phyloP scores from a whole-genome alignment of 2,113 vertebrate species.

The Glareola pratincola region DNA sequence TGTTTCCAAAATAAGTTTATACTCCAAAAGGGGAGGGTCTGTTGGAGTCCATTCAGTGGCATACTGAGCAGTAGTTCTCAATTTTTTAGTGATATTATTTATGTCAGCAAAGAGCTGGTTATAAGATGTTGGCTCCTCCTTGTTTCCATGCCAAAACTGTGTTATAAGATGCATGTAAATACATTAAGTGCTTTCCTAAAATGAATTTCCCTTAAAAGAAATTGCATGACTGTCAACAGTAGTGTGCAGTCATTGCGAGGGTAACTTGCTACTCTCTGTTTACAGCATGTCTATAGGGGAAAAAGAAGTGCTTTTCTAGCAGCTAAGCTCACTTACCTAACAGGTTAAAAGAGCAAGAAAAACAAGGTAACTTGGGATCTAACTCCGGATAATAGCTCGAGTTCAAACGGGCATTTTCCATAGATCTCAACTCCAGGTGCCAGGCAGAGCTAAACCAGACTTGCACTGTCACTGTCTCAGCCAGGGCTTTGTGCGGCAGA shows the following conservation, averaged over 20 bases:
- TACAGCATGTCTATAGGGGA: background rate
- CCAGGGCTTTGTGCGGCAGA: slow-evolving; percentile 1
- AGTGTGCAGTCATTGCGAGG: background rate
- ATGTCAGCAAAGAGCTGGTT: background rate
- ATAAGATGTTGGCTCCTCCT: background rate
- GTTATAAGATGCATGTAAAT: background rate
- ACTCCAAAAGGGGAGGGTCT: background rate
- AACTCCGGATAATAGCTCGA: background rate
- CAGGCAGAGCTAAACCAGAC: slow-evolving; percentile 27
- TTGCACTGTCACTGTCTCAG: background rate
- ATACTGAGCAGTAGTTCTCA: background rate
- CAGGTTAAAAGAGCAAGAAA: background rate
- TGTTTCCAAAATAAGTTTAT: background rate
- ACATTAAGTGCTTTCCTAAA: background rate
- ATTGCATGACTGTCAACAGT: background rate
- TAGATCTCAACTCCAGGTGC: background rate
- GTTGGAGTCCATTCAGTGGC: background rate
- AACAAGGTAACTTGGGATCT: background rate
- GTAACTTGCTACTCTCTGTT: background rate
- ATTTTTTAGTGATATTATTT: background rate
- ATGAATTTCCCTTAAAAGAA: background rate
- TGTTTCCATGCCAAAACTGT: background rate
- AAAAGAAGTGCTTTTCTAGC: background rate
- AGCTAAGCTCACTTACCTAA: background rate
- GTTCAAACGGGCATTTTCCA: background rate